Conservation (phyloP, 2,113 vertebrate species). For the Hiodon alosoides region DNA sequence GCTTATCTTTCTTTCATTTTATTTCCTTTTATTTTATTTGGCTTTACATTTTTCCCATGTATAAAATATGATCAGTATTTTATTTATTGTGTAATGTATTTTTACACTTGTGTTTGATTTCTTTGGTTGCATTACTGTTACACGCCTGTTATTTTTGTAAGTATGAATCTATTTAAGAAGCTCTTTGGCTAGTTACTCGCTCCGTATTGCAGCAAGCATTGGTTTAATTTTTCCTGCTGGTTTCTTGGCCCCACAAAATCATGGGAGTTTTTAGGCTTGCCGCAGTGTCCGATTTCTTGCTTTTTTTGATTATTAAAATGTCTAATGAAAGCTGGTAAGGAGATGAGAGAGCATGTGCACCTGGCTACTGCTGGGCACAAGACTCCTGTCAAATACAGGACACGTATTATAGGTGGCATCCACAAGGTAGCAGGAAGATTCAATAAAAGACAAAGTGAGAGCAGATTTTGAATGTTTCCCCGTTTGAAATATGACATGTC, state of each 20-base stretch:
- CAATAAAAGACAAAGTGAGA: constrained; percentile 19
- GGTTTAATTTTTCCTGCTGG: constrained; percentile 40
- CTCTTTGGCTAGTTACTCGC: constrained; percentile 53
- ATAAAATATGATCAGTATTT: constrained; percentile 54
- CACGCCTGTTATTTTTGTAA: constrained; percentile 11
- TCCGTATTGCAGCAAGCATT: constrained; percentile 40
- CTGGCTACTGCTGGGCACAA: neutral
- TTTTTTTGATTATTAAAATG: neutral
- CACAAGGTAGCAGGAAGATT: neutral
- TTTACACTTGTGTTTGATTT: constrained; percentile 59
- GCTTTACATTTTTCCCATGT: constrained; percentile 41
- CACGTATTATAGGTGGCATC: neutral
- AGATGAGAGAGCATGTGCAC: neutral
- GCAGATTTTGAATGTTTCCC: constrained; percentile 42
- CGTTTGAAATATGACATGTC: constrained; percentile 31
- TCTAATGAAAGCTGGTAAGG: constrained; percentile 11
- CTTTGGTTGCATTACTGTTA: constrained; percentile 52
- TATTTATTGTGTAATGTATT: constrained; percentile 60
- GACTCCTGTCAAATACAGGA: too few relatives aligned
- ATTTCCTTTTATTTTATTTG: constrained; percentile 33
- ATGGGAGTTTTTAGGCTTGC: constrained; percentile 11
- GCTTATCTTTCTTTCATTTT: constrained; percentile 1
- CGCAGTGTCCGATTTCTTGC: neutral
- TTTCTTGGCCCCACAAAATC: constrained; percentile 48
- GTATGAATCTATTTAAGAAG: constrained; percentile 67